phyloP scores from a whole-genome alignment of 2,797 vertebrate species.

The Morus bassanus region DNA sequence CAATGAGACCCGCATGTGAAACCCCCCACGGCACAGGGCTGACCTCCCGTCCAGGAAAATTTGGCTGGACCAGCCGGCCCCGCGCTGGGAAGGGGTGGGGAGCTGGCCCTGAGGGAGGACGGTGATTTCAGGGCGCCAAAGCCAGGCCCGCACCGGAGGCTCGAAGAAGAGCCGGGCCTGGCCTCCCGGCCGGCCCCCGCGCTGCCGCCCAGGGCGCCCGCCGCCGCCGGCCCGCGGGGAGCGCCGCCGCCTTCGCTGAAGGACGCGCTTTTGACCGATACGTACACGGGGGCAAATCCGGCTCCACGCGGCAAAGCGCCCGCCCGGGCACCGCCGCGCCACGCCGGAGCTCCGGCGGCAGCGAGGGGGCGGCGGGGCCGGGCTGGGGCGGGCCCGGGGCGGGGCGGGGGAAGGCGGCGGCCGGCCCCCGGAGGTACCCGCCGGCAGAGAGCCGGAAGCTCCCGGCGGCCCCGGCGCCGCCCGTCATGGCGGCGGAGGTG shows the following conservation, averaged over 20 bases:
- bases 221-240: neutral
- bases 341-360: fast-evolving
- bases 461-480: neutral
- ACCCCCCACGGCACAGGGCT: neutral
- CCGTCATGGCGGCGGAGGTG: neutral
- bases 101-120: neutral
- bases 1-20: neutral
- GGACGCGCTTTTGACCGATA: too few species aligned
- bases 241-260: fast-evolving
- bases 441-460: neutral
- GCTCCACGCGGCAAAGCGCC: too few species aligned
- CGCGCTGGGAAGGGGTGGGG: neutral
- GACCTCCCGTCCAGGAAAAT: too few species aligned
- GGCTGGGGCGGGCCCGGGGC: fast-evolving
- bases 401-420: fast-evolving
- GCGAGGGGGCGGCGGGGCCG: fast-evolving
- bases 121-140: neutral
- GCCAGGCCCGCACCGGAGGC: neutral
- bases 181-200: too few species aligned
- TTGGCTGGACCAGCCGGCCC: fast-evolving
- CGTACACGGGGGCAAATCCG: too few species aligned
- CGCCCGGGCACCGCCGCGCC: fast-evolving
- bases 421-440: too few species aligned
- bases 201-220: fast-evolving
- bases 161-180: too few species aligned